phyloP scores from a whole-genome alignment of 2,113 vertebrate species.

The Cyprinodon tularosa region DNA sequence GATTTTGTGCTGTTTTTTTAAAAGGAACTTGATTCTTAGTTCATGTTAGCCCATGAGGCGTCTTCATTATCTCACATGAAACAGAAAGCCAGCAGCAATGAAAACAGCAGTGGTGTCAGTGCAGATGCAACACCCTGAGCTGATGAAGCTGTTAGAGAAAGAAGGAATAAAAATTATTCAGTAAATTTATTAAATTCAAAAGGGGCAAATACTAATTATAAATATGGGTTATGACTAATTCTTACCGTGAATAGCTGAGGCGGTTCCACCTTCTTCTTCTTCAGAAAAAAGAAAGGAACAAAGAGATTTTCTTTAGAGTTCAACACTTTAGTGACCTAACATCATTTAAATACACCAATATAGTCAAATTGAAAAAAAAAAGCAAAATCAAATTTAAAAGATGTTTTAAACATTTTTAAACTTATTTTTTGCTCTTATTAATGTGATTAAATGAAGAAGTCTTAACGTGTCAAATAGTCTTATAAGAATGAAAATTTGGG shows the following conservation, averaged over 20 bases:
- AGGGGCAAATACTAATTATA: background rate
- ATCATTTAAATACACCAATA: too few relatives aligned
- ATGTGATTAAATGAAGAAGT: too few relatives aligned
- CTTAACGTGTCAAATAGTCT: too few relatives aligned
- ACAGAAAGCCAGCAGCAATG: constrained; percentile 35
- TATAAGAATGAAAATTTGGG: too few relatives aligned
- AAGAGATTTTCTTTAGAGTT: background rate
- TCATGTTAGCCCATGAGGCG: background rate
- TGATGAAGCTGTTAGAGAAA: constrained; percentile 22
- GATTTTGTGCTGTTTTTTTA: background rate
- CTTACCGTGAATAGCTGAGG: constrained; percentile 22
- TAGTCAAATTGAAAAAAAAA: too few relatives aligned
- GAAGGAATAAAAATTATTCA: background rate
- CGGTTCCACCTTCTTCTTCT: constrained; percentile 1
- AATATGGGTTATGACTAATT: background rate
- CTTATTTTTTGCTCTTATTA: too few relatives aligned
- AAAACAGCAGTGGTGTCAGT: constrained; percentile 47
- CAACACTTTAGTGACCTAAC: too few relatives aligned
- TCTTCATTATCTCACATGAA: constrained; percentile 31
- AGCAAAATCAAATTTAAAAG: too few relatives aligned
- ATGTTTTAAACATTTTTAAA: too few relatives aligned
- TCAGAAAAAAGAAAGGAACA: constrained; percentile 11
- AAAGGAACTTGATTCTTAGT: background rate
- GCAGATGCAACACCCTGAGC: constrained; percentile 18
- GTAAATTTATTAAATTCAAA: background rate